Evolutionary conservation across 2,888 invertebrate species (phyloP), one percentile per base, ranked within the genome.

Genomic region (Lydus trimaculatus): DNA sequence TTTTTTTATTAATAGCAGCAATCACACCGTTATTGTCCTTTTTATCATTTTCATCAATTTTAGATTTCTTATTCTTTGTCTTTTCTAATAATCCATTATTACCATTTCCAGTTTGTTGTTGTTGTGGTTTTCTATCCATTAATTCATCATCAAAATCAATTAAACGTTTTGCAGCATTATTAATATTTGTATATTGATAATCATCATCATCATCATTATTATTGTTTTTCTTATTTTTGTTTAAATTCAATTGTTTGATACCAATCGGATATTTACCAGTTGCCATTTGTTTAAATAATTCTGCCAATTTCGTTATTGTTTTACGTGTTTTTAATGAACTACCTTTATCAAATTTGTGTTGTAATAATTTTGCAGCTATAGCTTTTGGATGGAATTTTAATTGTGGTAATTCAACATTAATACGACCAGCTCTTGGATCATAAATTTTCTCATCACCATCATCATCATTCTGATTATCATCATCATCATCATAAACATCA

Each of bases 361-460:
- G 80, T 3, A 87, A 83, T 58, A 94, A 80, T 75, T 89, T 84
- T 2, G 84, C 81, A 0, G 89, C 88, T 6, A 95, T 83, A 58
- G 85, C 80, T 31, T 83, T 79, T 0, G 91, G 88, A 74, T 92
- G 89, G 39, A 94, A 90, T 9, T 89, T 88, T 63, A 96, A 84
- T 73, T 91, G 89, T 0, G 92, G 89, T 73, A 96, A 88, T 60
- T 87, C 86, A 4, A 94, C 94, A 84, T 94, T 88, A 0, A 95
- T 92, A 65, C 89, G 88, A 0, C 95, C 96, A 2, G 95, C 95
- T 60, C 95, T 87, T 0, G 95, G 95, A 87, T 96, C 96, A 31
- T 84, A 73, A 23, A 77, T 75, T 65, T 78, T 78, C 9, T 72
- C 66, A 60, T 23, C 91, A 9, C 73, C 74, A 20, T 61, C 31